Conservation (phyloP, 2,797 vertebrate genomes). For the Gymnocypris eckloni region DNA sequence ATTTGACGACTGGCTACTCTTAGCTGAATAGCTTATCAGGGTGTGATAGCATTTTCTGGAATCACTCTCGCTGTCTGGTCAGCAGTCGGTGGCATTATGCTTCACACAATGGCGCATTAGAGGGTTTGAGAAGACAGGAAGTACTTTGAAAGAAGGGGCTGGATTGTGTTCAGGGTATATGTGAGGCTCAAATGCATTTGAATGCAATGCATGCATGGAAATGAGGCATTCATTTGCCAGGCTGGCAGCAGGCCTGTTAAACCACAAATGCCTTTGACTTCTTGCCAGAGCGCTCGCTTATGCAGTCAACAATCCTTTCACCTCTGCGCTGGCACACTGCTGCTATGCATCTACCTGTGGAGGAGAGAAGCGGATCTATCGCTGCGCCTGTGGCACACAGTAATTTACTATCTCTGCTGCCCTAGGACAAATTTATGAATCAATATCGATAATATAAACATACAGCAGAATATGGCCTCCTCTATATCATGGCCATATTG, state of each 20-base stretch:
- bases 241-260: conserved; percentile 72
- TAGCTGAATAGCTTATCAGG: conserved; percentile 36
- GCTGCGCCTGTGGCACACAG: conserved; percentile 66
- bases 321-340: conserved; percentile 72
- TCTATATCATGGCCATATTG: conserved; percentile 5
- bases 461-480: conserved; percentile 19
- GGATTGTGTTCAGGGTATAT: conserved; percentile 69
- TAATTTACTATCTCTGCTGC: conserved; percentile 69
- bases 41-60: conserved; percentile 50
- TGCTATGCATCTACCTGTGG: conserved; percentile 65
- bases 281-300: conserved; percentile 69
- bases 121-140: conserved; percentile 28
- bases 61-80: conserved; percentile 51
- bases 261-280: conserved; percentile 71
- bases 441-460: conserved; percentile 22
- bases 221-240: conserved; percentile 68
- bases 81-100: conserved; percentile 44
- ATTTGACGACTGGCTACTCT: conserved; percentile 41
- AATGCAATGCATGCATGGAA: conserved; percentile 59
- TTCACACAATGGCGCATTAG: conserved; percentile 54
- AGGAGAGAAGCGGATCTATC: conserved; percentile 73
- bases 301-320: conserved; percentile 76
- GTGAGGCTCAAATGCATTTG: conserved; percentile 56
- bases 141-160: conserved; percentile 9
- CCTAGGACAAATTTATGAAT: conserved; percentile 66